Conservation (phyloP, 2,888 invertebrate species). For the Tuberolachnus salignus region DNA sequence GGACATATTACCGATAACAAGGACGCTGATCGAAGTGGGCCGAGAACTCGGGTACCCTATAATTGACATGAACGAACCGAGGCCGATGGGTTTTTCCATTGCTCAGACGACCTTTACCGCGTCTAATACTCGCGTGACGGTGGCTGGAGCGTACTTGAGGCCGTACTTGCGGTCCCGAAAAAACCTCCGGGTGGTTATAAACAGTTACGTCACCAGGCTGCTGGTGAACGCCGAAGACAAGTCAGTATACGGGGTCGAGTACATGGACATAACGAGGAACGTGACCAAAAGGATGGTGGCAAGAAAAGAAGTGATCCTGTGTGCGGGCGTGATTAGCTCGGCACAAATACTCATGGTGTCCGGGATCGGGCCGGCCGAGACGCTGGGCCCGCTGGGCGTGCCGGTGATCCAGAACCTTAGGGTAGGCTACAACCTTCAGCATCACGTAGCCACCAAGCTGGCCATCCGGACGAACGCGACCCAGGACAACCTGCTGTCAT, state of each 20-base stretch:
- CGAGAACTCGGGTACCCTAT: constrained; percentile 62
- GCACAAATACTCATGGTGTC: constrained; percentile 76
- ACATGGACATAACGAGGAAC: constrained; percentile 63
- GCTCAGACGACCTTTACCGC: constrained; percentile 60
- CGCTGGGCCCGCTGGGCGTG: constrained; percentile 65
- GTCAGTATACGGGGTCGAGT: constrained; percentile 79
- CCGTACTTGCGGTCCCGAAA: constrained; percentile 60
- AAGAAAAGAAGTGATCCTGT: constrained; percentile 70
- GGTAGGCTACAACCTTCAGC: constrained; percentile 68
- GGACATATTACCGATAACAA: constrained; percentile 62
- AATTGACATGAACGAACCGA: constrained; percentile 62
- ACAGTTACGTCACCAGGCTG: constrained; percentile 65
- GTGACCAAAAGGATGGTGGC: constrained; percentile 65
- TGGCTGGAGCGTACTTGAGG: constrained; percentile 66
- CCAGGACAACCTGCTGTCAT: constrained; percentile 58
- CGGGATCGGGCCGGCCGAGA: constrained; percentile 68
- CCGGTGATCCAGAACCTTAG: constrained; percentile 64
- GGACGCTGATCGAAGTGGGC: constrained; percentile 62
- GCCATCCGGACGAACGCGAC: constrained; percentile 59
- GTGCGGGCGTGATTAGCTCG: constrained; percentile 71
- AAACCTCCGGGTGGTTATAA: constrained; percentile 63
- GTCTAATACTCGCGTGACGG: constrained; percentile 62
- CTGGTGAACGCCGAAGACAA: constrained; percentile 64
- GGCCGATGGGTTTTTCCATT: constrained; percentile 59
- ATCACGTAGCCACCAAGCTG: constrained; percentile 64